Conservation (phyloP, 1,140 invertebrate species). For the Melanaphis sacchari region DNA sequence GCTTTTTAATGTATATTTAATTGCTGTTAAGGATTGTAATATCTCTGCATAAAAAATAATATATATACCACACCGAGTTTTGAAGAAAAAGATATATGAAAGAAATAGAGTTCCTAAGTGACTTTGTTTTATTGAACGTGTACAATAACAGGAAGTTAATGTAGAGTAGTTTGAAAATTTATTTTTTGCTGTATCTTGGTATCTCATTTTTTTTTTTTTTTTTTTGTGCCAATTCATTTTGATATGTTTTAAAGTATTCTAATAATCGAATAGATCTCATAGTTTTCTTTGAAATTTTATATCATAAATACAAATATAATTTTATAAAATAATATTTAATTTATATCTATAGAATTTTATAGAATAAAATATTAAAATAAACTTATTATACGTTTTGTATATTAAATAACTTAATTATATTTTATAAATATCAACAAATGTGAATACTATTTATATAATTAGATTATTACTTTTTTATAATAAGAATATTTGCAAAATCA, state of each 20-base stretch:
- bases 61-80: not conserved
- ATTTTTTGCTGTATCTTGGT: not conserved
- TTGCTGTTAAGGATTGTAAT: not conserved
- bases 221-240: not conserved
- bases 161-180: not conserved
- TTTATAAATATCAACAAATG: too few relatives aligned
- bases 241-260: not conserved
- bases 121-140: not conserved
- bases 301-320: not conserved
- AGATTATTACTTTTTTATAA: not conserved
- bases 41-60: not conserved
- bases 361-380: too few relatives aligned
- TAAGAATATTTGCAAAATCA: not conserved
- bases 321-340: not conserved
- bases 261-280: not conserved
- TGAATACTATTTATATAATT: too few relatives aligned
- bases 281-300: not conserved
- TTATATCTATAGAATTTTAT: too few relatives aligned
- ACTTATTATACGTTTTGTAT: not conserved
- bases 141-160: conserved; percentile 4
- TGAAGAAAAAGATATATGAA: not conserved
- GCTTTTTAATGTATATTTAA: conserved; percentile 22
- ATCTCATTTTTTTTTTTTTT: not conserved
- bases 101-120: not conserved
- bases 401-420: not conserved